Evolutionary conservation across 2,113 vertebrate genomes (phyloP), one percentile per base, ranked within the genome.

Genomic region (Pterocles orientalis): DNA sequence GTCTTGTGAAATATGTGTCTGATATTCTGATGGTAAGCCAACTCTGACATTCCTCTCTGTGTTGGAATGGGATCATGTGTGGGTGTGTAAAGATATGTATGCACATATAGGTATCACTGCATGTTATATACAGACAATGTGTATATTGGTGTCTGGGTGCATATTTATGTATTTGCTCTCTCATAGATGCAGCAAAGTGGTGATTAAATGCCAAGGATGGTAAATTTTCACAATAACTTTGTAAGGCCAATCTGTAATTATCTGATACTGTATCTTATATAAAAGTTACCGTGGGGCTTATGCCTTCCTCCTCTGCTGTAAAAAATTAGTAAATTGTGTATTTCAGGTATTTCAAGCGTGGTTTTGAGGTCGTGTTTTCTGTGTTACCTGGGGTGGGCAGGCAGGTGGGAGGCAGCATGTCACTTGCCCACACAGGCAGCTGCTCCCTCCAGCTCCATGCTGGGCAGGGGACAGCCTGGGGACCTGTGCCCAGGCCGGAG

Each of bases 1-100:
- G 82, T 82, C 95, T 92, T 56, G 60, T 3, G 15, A 84, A 94
- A 85, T 92, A 87, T 83, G 60, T 93, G 86, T 96, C 61, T 41
- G 41, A 41, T 96, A 53, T 48, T 80, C 78, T 7, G 14, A 76
- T 65, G 88, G 53, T 15, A 92, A 88, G 77, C 47, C 62, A 60
- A 18, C 61, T 89, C 91, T 83, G 91, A 71, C 86, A 43, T 79
- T 78, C n/a, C 56, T 70, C 87, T 79, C 82, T 84, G 1, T 57
- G 85, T 75, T 78, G 68, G 54, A 89, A 94, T 70, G 77, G 21
- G 95, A n/a, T 83, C 53, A 0, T 68, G 60, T 33, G 86, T 85
- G 77, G 70, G 86, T 62, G 91, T 77, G 53, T 78, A 65, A 80
- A 75, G 56, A 50, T 90, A 50, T 36, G 45, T 62, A 21, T 82